A percentile compares a stretch with the other conserved stretches of the same genome.
phyloP scores from a whole-genome alignment of 2,888 invertebrate genomes.

The Drosophila suboccidentalis region DNA sequence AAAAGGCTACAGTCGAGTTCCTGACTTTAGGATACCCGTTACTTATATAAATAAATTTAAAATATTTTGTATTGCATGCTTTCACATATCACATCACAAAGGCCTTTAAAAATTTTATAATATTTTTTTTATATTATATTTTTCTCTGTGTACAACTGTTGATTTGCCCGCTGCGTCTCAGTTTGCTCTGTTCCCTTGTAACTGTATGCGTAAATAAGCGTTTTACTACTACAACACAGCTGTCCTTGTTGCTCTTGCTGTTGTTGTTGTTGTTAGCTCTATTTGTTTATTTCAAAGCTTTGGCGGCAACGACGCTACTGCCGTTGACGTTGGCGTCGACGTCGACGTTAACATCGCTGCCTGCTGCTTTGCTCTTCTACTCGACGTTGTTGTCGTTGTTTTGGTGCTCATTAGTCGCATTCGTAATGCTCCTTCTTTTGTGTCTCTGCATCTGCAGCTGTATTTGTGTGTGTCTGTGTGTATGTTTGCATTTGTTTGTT shows the following conservation, averaged over 20 bases:
- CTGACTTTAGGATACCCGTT: too few species aligned
- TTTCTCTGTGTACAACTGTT: constrained; percentile 11
- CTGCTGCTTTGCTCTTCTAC: constrained; percentile 21
- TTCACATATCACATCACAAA: too few species aligned
- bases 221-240: constrained; percentile 64
- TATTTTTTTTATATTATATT: background rate
- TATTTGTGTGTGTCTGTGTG: constrained; percentile 50
- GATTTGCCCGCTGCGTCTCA: constrained; percentile 9
- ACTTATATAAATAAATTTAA: too few species aligned
- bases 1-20: too few species aligned
- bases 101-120: too few species aligned
- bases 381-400: constrained; percentile 50
- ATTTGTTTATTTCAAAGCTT: constrained; percentile 62
- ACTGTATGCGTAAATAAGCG: constrained; percentile 77
- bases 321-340: constrained; percentile 16
- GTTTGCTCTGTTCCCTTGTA: constrained; percentile 44
- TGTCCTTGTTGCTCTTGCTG: constrained; percentile 44
- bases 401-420: constrained; percentile 72
- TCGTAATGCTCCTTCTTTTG: constrained; percentile 62
- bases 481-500: constrained; percentile 75
- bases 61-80: too few species aligned
- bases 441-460: constrained; percentile 16
- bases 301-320: constrained; percentile 20
- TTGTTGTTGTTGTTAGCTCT: constrained; percentile 46
- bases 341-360: constrained; percentile 8